Base-by-base conservation (phyloP, 2,113 vertebrate species). In the Peucedramus taeniatus region DNA sequence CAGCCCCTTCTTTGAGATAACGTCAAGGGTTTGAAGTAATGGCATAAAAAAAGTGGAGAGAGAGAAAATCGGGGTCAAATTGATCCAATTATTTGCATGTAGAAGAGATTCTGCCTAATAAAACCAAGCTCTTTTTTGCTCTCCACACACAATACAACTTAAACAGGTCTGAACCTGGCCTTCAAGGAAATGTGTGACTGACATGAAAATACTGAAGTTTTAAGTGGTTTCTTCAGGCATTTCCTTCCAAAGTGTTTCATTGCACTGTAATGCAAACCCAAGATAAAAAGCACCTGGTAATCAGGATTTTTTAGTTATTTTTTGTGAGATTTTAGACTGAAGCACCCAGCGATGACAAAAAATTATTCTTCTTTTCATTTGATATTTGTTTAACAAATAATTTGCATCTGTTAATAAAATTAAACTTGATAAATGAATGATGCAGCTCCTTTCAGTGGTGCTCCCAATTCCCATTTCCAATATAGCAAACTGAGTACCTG, bases 31-130 rank as follows among this genome's bases (percentile, higher is more conserved):
- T 97, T 97, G 95, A 97, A 97, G 94, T 94, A 93, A 70, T 42
- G 27, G 94, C 95, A 98, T 96, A 96, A 98, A 97, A 97, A 88
- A 96, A 97, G 87, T 83, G 53, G 74, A 96, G 93, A 90, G 89
- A 85, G 65, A 96, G 79, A 97, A 93, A 98, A 97, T 97, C 94
- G 96, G 92, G 91, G 88, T 97, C 95, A 97, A 97, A 98, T 83
- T 90, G 97, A 98, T 97, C 88, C 86, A 89, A 96, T 97, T 96
- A 94, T 82, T 94, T 94, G 84, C 54, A 54, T 89, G 93, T 97
- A 94, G 96, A 98, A 97, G 81, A 80, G 91, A 97, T 97, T 97
- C 96, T 97, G 79, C 87, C 84, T 96, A 97, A 97, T 97, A 97
- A 95, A 76, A 91, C 57, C 53, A 45, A 80, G 57, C 44, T 94